Conservation (phyloP, 2,797 vertebrate genomes). For the Hozukius guyotensis region DNA sequence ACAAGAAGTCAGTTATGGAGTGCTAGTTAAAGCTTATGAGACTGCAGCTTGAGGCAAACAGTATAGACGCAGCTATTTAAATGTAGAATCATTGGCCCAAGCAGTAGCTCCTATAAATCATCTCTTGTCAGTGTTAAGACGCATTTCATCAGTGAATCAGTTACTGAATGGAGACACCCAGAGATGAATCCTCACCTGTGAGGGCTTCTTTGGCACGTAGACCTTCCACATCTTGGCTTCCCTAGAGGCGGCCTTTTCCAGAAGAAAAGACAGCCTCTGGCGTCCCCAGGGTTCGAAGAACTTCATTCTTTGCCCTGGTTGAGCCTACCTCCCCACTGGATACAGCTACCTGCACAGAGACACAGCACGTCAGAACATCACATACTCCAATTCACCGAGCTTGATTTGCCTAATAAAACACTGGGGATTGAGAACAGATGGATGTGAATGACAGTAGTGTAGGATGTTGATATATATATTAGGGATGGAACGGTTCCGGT, state of each 20-base stretch:
- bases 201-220: conserved; percentile 91
- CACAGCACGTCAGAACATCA: neutral
- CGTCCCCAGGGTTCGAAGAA: conserved; percentile 92
- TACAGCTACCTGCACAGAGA: conserved; percentile 91
- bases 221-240: conserved; percentile 96
- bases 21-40: neutral
- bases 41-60: neutral
- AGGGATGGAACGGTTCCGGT: too few species aligned
- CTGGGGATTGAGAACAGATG: neutral
- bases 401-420: neutral
- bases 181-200: conserved; percentile 85
- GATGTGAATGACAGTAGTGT: neutral
- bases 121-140: neutral
- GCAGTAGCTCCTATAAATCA: neutral
- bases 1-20: neutral
- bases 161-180: neutral
- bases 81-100: neutral
- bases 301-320: conserved; percentile 93
- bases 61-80: neutral
- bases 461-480: neutral
- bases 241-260: conserved; percentile 95
- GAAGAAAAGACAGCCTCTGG: conserved; percentile 95
- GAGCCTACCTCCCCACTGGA: conserved; percentile 94
- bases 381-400: neutral
- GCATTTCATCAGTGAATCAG: neutral